Evolutionary conservation across 2,797 vertebrate species (phyloP).

Genomic region (Sparus aurata): DNA sequence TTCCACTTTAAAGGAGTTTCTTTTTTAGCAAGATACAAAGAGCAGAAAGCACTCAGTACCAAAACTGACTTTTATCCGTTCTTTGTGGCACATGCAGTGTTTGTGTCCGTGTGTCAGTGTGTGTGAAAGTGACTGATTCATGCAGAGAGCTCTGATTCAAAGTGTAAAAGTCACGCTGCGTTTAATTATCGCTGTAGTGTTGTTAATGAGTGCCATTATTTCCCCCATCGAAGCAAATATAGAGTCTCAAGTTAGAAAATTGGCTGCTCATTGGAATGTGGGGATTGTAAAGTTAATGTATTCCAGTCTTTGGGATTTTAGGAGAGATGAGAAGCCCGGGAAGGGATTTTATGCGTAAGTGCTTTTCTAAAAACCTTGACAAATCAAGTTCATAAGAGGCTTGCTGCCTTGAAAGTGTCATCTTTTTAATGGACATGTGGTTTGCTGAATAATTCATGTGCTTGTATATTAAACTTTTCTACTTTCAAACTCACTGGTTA

Average conservation of each 20-base stretch:
- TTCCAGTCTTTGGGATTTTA: conserved; percentile 43
- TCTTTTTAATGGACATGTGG: background rate
- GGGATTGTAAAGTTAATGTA: conserved; percentile 56
- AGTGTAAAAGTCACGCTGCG: conserved; percentile 41
- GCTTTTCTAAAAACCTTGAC: conserved; percentile 16
- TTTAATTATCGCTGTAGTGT: conserved; percentile 49
- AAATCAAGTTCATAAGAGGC: conserved; percentile 27
- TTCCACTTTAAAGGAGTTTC: conserved; percentile 18
- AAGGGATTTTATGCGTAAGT: conserved; percentile 22
- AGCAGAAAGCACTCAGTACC: background rate
- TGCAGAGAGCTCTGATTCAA: conserved; percentile 21
- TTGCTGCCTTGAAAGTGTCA: conserved; percentile 9
- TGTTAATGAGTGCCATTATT: conserved; percentile 29
- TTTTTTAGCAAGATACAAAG: background rate
- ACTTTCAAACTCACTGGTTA: background rate
- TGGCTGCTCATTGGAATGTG: conserved; percentile 38
- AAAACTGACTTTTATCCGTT: conserved; percentile 3
- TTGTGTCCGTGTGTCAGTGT: conserved; percentile 5
- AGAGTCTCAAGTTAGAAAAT: conserved; percentile 14
- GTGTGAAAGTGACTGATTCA: conserved; percentile 28
- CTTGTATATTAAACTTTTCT: conserved; percentile 6
- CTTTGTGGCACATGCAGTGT: conserved; percentile 23
- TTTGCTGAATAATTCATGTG: conserved; percentile 10
- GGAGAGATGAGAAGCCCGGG: conserved; percentile 19
- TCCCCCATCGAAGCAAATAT: conserved; percentile 3